Conservation (phyloP, 1,140 invertebrate genomes). For the Drosophila orena region DNA sequence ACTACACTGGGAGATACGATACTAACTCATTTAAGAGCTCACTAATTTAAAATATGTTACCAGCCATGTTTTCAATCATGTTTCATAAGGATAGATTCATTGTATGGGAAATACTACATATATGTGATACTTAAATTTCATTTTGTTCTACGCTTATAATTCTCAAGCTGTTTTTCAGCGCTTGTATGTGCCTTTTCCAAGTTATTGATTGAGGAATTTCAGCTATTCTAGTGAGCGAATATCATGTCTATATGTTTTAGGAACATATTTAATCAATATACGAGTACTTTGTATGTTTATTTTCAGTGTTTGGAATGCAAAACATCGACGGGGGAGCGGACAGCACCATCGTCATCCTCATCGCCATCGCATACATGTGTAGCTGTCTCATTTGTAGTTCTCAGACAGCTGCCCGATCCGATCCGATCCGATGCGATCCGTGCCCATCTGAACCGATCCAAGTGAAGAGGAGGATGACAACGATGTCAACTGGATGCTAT, state of each 20-base stretch:
- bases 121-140: no score
- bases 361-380: conserved; percentile 56
- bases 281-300: neutral
- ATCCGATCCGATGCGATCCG: conserved; percentile 20
- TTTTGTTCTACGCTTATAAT: neutral
- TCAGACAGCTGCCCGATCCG: conserved; percentile 60
- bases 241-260: neutral
- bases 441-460: conserved; percentile 8
- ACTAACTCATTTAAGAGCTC: neutral
- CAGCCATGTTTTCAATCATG: no score
- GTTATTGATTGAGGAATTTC: no score
- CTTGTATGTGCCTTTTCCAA: no score
- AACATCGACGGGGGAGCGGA: conserved; percentile 21
- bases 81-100: no score
- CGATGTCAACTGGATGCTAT: conserved; percentile 51
- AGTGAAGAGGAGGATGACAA: conserved; percentile 34
- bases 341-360: neutral
- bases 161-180: neutral
- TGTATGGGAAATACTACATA: no score
- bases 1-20: neutral
- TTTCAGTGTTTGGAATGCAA: conserved; percentile 19
- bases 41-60: neutral
- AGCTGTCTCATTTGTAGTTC: conserved; percentile 73
- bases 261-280: neutral
- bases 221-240: no score